A percentile compares a stretch with the other conserved stretches of the same genome.
Evolutionary conservation across 2,113 vertebrate genomes (phyloP).

Genomic region (Zosterops hypoxanthus): DNA sequence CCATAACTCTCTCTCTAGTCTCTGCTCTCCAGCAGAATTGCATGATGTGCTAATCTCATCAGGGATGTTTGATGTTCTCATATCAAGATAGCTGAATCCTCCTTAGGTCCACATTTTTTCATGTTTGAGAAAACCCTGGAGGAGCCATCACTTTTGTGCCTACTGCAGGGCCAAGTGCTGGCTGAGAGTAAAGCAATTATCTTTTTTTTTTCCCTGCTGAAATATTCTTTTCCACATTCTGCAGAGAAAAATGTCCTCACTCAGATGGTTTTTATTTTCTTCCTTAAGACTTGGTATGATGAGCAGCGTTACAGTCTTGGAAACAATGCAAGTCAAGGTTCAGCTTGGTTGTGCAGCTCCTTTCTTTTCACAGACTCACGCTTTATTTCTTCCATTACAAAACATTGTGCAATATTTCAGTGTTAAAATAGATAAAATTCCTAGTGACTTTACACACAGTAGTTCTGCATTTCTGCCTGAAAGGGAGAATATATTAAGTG

Average conservation of each 20-base stretch:
- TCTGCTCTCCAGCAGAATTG: neutral
- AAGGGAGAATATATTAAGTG: neutral
- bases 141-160: neutral
- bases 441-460: neutral
- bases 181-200: neutral
- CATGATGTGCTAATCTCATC: neutral
- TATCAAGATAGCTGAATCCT: neutral
- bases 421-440: constrained; percentile 24
- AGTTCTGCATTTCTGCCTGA: neutral
- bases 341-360: neutral
- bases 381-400: neutral
- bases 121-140: neutral
- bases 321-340: constrained; percentile 34
- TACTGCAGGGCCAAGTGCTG: neutral
- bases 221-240: neutral
- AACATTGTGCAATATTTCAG: neutral
- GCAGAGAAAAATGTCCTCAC: neutral
- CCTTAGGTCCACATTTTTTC: neutral
- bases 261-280: constrained; percentile 55
- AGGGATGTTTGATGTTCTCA: neutral
- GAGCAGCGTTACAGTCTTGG: neutral
- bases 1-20: neutral
- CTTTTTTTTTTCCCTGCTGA: neutral
- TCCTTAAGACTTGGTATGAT: neutral
- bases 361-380: neutral